phyloP scores from a whole-genome alignment of 2,113 vertebrate genomes.

The Pseudorasbora parva region DNA sequence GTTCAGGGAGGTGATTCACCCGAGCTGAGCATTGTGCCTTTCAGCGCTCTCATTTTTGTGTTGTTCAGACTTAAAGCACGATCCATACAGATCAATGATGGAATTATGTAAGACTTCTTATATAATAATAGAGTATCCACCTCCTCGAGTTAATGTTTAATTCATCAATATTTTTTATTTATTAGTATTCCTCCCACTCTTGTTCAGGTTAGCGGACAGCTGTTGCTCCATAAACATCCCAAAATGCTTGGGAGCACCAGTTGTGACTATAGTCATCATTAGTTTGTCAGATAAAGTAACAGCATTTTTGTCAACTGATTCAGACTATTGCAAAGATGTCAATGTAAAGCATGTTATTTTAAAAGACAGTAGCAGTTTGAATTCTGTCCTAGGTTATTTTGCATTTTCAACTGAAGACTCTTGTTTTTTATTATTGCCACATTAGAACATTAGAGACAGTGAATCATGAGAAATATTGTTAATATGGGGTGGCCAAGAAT shows the following conservation, averaged over 20 bases:
- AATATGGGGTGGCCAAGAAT: neutral
- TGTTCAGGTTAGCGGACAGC: neutral
- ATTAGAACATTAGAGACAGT: too few relatives aligned
- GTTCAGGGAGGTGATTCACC: conserved; percentile 2
- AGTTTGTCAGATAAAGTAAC: neutral
- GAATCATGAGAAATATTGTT: too few relatives aligned
- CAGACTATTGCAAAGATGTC: too few relatives aligned
- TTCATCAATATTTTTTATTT: neutral
- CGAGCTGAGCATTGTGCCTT: neutral
- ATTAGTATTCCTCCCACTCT: neutral
- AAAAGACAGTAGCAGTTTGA: too few relatives aligned
- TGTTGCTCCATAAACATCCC: neutral
- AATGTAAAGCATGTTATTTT: too few relatives aligned
- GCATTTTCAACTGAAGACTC: too few relatives aligned
- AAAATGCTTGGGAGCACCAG: neutral
- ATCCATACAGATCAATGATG: conserved; percentile 7
- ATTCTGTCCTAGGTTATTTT: too few relatives aligned
- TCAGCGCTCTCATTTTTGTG: neutral
- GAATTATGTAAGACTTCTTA: conserved; percentile 17
- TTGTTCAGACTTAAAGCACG: neutral
- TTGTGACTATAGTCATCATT: neutral
- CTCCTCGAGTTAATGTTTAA: neutral
- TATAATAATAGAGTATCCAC: neutral
- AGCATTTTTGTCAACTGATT: neutral
- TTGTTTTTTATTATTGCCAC: too few relatives aligned